Evolutionary conservation across 1,140 invertebrate genomes (phyloP).

Genomic region (Drosophila nigrodunni): DNA sequence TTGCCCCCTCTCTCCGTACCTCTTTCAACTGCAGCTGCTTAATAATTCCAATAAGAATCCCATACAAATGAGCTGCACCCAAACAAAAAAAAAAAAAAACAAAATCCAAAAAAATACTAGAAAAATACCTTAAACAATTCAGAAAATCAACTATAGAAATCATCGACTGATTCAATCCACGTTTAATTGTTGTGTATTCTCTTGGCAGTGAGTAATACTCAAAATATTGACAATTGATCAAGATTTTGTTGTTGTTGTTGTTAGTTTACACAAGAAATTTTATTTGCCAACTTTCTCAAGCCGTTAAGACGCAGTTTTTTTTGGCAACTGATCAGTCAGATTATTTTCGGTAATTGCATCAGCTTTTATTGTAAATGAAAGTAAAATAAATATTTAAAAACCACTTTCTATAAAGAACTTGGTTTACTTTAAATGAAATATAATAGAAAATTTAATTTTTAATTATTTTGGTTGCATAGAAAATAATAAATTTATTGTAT

Average conservation of each 20-base stretch:
- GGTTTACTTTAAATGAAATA: too few species aligned
- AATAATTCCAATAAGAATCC: constrained; percentile 24
- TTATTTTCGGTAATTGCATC: neutral
- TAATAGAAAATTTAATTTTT: too few species aligned
- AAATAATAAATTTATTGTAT: too few species aligned
- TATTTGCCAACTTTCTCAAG: neutral
- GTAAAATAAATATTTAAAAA: too few species aligned
- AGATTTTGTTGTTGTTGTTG: neutral
- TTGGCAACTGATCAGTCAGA: neutral
- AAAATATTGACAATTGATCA: neutral
- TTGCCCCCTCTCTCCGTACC: neutral
- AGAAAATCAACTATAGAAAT: constrained; percentile 11
- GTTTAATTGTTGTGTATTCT: neutral
- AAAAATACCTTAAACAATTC: neutral
- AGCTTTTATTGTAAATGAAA: neutral
- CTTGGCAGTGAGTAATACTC: neutral
- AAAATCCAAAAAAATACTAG: neutral
- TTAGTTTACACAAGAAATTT: neutral
- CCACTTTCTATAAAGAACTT: too few species aligned
- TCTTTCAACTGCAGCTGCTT: constrained; percentile 26
- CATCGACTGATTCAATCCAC: neutral
- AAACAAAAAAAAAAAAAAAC: neutral
- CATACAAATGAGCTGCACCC: constrained; percentile 52
- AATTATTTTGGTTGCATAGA: too few species aligned
- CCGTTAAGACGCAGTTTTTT: neutral